Base-by-base conservation (phyloP, 2,888 invertebrate species). In the Pterostichus niger region DNA sequence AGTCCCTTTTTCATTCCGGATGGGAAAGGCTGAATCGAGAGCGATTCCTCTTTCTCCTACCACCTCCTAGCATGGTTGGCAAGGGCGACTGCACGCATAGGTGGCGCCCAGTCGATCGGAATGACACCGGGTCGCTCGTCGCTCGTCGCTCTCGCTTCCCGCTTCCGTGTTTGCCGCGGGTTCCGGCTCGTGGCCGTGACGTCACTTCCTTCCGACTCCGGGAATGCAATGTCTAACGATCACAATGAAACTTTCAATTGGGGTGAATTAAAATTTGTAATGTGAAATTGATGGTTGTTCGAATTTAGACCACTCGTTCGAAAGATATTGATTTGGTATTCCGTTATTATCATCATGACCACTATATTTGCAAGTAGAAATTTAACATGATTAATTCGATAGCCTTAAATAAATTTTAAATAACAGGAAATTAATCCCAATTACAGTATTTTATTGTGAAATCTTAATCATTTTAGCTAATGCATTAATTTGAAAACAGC, bases 211-310 rank as follows among this genome's bases (percentile, higher is more conserved):
- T 5, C 49, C 49, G 13, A 10, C 24, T 56, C 56, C 56, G 17
- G 52, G 13, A 52, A 52, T 52, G 52, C 52, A 52, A 52, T 10
- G 15, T 17, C 15, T 56, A 56, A 56, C 56, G 56, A 56, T 56
- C 56, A 56, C 56, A 56, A 56, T 56, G 56, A 56, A 56, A 56
- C 17, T 56, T 56, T 56, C 56, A 56, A 56, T 56, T 56, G 56
- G 56, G 9, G 17, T 13, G 56, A 17, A 56, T 56, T 56, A 13
- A 17, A 56, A 56, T 56, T 56, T 56, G 15, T 56, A 17, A 56
- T 56, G 56, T 15, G 56, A 56, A 17, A 56, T 56, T 49, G 49
- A 49, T 49, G 49, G 49, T 49, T 49, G 49, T 49, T 49, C 49
- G 40, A 40, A 40, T 40, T 40, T 40, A 40, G 40, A 40, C 7